Percentiles rank a stretch among this genome's conserved stretches.
Conservation (phyloP, 2,113 vertebrate genomes). For the Poeciliopsis retropinna region DNA sequence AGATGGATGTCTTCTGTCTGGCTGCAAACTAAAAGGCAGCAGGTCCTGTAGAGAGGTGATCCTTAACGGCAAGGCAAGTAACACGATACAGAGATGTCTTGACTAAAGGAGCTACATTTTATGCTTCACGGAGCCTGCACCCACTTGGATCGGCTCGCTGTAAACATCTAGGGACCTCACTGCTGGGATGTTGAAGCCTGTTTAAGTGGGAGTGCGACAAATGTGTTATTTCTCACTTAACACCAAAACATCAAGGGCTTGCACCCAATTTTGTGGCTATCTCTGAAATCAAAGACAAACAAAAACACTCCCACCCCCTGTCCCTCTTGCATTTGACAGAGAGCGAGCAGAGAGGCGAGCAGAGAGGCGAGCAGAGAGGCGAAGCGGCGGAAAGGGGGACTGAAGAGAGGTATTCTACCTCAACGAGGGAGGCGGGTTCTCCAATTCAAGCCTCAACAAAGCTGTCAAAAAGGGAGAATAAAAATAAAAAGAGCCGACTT, state of each 20-base stretch:
- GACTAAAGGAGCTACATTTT: conserved; percentile 73
- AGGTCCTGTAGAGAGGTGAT: conserved; percentile 56
- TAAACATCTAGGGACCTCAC: conserved; percentile 23
- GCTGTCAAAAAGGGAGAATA: conserved; percentile 59
- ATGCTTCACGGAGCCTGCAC: conserved; percentile 70
- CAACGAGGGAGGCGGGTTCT: conserved; percentile 47
- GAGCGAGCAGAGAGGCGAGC: conserved; percentile 51
- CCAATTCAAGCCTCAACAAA: conserved; percentile 70
- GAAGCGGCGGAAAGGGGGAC: conserved; percentile 66
- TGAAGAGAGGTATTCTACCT: conserved; percentile 49
- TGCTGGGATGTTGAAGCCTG: conserved; percentile 19
- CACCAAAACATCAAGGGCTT: conserved; percentile 81
- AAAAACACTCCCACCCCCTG: conserved; percentile 64
- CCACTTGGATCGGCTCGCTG: conserved; percentile 67
- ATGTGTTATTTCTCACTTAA: conserved; percentile 69
- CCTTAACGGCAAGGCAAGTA: conserved; percentile 72
- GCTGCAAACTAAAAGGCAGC: conserved; percentile 53
- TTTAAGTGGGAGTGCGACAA: conserved; percentile 42
- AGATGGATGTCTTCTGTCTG: conserved; percentile 77
- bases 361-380: conserved; percentile 43
- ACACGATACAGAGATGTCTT: conserved; percentile 70
- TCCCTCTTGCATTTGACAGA: conserved; percentile 63
- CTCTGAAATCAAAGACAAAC: conserved; percentile 85
- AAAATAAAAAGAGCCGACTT: conserved; percentile 61
- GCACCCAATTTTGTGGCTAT: conserved; percentile 83